These are phyloP conservation scores for Eptesicus fuscus DNA, from an alignment of 2,113 vertebrate genomes.

Conservation along the genomic window DNA sequence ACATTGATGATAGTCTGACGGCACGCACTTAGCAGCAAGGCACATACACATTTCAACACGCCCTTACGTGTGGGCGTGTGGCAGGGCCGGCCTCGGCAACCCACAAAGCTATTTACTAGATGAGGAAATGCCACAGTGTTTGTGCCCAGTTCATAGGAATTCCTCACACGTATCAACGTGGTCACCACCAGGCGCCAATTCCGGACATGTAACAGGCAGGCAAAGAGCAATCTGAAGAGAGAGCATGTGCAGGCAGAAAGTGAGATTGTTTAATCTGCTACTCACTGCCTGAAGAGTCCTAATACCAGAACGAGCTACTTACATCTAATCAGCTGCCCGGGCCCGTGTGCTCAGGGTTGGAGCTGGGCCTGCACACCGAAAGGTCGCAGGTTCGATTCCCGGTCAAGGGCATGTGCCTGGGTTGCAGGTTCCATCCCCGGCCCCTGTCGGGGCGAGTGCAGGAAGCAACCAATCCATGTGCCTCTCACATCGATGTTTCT, in stretches of 20 bases:
- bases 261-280: background rate
- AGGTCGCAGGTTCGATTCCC: too few species aligned
- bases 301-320: background rate
- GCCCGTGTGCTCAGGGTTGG: too few species aligned
- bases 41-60: rapidly evolving
- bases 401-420: too few species aligned
- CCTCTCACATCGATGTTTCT: too few species aligned
- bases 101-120: background rate
- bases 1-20: background rate
- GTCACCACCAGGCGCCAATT: background rate
- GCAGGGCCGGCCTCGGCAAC: too few species aligned
- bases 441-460: too few species aligned
- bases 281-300: background rate
- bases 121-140: background rate
- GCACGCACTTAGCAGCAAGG: background rate
- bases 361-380: too few species aligned
- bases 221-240: background rate
- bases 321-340: background rate
- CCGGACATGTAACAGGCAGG: background rate
- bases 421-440: too few species aligned
- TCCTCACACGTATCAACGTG: background rate
- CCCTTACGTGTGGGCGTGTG: background rate
- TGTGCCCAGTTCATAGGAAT: background rate
- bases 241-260: rapidly evolving
- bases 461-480: too few species aligned